These are phyloP conservation scores for Chymomyza fuscimana DNA, from an alignment of 2,888 invertebrate genomes.

Conservation along the genomic window DNA sequence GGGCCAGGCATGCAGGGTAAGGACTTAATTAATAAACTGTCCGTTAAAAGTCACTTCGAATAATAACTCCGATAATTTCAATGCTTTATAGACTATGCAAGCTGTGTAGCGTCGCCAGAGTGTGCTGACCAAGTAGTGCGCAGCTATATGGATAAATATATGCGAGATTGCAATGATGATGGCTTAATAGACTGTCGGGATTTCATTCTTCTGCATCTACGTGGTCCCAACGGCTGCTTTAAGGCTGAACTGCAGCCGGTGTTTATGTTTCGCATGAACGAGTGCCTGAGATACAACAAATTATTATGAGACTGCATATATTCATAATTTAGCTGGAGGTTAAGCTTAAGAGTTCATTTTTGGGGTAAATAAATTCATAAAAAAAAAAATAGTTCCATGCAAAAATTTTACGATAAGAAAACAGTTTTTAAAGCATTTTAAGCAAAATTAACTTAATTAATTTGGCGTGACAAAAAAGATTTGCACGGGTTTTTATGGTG, in stretches of 20 bases:
- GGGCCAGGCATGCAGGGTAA: constrained; percentile 7
- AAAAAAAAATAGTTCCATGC: too few species aligned
- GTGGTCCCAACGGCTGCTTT: constrained; percentile 66
- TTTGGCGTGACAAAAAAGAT: too few species aligned
- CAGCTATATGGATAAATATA: constrained; percentile 52
- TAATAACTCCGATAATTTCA: background rate
- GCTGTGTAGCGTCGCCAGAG: constrained; percentile 59
- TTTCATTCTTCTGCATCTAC: constrained; percentile 66
- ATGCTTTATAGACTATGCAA: constrained; percentile 57
- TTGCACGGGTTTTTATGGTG: too few species aligned
- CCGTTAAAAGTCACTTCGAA: background rate
- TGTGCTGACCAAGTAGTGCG: constrained; percentile 63
- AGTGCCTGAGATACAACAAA: constrained; percentile 36
- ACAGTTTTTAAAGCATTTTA: too few species aligned
- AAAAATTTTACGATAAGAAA: too few species aligned
- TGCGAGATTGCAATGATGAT: constrained; percentile 68
- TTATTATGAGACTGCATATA: background rate
- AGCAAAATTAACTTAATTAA: too few species aligned
- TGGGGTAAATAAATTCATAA: background rate
- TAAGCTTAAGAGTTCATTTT: background rate
- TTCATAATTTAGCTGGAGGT: background rate
- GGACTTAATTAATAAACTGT: background rate
- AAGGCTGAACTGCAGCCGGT: constrained; percentile 43
- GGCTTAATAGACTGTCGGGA: constrained; percentile 71
- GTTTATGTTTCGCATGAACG: constrained; percentile 80